phyloP scores from a whole-genome alignment of 92 coral and sea anemone species.

The Palythoa caribaeorum region DNA sequence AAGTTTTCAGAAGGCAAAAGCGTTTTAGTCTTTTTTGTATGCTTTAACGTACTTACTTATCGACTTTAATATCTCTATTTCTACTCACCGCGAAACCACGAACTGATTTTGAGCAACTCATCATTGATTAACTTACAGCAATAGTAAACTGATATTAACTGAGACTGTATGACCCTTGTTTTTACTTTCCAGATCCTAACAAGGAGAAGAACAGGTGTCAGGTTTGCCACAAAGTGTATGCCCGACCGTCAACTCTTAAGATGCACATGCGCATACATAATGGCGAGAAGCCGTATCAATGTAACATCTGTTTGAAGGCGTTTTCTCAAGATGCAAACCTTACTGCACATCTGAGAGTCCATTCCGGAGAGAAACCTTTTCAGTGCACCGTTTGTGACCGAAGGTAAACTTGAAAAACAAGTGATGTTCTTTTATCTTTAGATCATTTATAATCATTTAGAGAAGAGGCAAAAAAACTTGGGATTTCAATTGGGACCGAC shows the following conservation, averaged over 20 bases:
- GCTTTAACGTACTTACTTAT: background rate
- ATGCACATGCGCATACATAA: slow-evolving; percentile 91
- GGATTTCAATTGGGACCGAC: too few relatives aligned
- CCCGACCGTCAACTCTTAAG: slow-evolving; percentile 88
- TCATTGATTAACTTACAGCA: background rate
- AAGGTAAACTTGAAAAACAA: slow-evolving; percentile 49
- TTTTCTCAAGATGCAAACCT: slow-evolving; percentile 90
- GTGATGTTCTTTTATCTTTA: too few relatives aligned
- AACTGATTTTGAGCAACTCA: background rate
- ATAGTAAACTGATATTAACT: background rate
- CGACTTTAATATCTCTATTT: background rate
- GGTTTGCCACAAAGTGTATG: slow-evolving; percentile 77
- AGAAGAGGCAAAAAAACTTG: too few relatives aligned
- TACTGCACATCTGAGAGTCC: slow-evolving; percentile 84
- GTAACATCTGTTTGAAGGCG: slow-evolving; percentile 82
- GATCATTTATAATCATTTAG: too few relatives aligned
- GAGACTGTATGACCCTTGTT: background rate
- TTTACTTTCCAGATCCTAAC: background rate
- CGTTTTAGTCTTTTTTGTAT: too few relatives aligned
- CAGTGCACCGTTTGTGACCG: slow-evolving; percentile 89
- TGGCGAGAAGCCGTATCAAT: slow-evolving; percentile 89
- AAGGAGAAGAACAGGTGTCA: slow-evolving; percentile 67
- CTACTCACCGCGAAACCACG: background rate
- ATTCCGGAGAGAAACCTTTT: slow-evolving; percentile 90
- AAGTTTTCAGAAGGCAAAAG: too few relatives aligned